These are phyloP conservation scores for Acomys russatus DNA, from an alignment of 2,797 vertebrate species.

Conservation along the genomic window DNA sequence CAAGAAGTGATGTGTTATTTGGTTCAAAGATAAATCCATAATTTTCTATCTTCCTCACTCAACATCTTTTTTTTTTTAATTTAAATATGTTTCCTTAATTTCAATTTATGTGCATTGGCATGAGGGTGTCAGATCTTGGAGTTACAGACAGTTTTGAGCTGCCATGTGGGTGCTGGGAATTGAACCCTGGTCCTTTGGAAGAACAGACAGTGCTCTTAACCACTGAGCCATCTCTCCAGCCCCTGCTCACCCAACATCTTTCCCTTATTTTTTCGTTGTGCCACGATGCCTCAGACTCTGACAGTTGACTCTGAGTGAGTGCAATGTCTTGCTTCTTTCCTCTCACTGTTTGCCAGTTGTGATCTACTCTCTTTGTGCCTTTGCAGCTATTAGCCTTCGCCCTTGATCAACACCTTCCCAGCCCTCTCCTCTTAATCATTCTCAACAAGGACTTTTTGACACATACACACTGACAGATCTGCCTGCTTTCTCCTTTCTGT, in stretches of 20 bases:
- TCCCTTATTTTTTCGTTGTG: background rate
- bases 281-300: background rate
- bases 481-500: background rate
- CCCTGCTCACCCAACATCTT: background rate
- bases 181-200: no score
- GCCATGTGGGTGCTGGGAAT: no score
- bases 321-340: background rate
- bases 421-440: background rate
- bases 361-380: background rate
- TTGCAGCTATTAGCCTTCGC: background rate
- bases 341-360: background rate
- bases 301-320: background rate
- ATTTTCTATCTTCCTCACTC: background rate
- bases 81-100: no score
- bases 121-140: no score
- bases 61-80: no score
- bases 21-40: conserved; percentile 6
- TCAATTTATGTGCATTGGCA: no score
- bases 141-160: no score
- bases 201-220: no score
- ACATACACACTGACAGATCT: background rate
- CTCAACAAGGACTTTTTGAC: background rate
- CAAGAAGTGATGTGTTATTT: background rate
- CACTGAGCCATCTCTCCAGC: no score
- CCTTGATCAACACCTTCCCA: background rate